Evolutionary conservation across 2,888 invertebrate species (phyloP).

Genomic region (Heliconius sara): DNA sequence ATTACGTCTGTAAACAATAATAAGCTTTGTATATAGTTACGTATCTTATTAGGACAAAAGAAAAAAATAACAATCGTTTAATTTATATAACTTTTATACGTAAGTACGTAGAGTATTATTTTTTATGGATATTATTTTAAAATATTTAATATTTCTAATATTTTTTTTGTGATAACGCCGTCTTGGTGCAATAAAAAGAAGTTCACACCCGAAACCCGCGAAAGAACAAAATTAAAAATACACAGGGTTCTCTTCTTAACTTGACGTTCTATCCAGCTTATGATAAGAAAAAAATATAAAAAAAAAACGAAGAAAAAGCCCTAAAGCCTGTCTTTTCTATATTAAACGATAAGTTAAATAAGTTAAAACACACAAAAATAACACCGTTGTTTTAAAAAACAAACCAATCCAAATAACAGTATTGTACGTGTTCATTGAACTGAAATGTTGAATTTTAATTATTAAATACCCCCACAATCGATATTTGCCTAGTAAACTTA

Average conservation of each 20-base stretch:
- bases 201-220: too few species aligned
- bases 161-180: too few species aligned
- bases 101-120: background rate
- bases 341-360: background rate
- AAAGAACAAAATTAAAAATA: too few species aligned
- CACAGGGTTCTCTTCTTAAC: too few species aligned
- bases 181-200: too few species aligned
- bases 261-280: too few species aligned
- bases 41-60: background rate
- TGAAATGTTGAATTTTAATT: slow-evolving; percentile 34
- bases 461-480: slow-evolving; percentile 27
- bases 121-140: too few species aligned
- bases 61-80: background rate
- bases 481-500: slow-evolving; percentile 18
- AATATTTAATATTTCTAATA: too few species aligned
- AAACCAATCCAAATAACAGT: slow-evolving; percentile 4
- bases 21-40: background rate
- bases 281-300: background rate
- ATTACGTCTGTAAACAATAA: slow-evolving; percentile 25
- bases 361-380: background rate
- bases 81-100: background rate
- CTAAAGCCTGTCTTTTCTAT: too few species aligned
- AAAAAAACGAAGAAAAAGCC: background rate
- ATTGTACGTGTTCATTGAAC: slow-evolving; percentile 30
- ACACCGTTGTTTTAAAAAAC: background rate